A percentile compares a stretch with the other conserved stretches of the same genome.
These are phyloP conservation scores for Disparrhopalites patrizii DNA, from an alignment of 2,888 invertebrate species.

Conservation along the genomic window DNA sequence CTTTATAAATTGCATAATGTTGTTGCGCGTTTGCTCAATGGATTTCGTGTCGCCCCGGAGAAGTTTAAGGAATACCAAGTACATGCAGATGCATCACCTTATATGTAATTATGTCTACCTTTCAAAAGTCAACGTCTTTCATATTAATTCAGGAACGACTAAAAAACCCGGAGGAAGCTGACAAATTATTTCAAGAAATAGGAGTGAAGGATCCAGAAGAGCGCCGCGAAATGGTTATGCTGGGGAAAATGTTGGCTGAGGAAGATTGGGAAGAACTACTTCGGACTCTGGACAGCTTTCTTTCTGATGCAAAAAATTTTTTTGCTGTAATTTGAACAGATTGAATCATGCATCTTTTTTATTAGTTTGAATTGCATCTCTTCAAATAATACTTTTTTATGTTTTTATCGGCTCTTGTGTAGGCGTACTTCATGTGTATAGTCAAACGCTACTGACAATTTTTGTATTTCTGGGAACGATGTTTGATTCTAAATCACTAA, in stretches of 20 bases:
- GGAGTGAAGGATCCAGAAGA: too few relatives aligned
- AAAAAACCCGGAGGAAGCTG: too few relatives aligned
- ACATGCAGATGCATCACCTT: not conserved
- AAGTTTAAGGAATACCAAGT: slow-evolving; percentile 18
- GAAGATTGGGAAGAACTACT: not conserved
- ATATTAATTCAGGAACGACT: too few relatives aligned
- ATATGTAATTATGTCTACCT: too few relatives aligned
- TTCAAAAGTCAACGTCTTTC: slow-evolving; percentile 33
- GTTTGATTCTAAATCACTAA: not conserved
- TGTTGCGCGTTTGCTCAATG: slow-evolving; percentile 20
- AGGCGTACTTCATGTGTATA: too few relatives aligned
- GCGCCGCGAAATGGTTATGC: not conserved
- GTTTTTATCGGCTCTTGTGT: too few relatives aligned
- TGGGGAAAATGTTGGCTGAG: not conserved
- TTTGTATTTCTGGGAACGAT: not conserved
- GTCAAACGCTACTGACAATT: too few relatives aligned
- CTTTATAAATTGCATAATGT: slow-evolving; percentile 13
- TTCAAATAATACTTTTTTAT: too few relatives aligned
- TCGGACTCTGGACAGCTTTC: not conserved
- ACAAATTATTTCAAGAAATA: too few relatives aligned
- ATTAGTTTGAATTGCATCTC: too few relatives aligned
- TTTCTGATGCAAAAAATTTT: not conserved
- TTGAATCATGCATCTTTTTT: too few relatives aligned
- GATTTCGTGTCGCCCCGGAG: slow-evolving; percentile 28
- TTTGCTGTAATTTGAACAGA: too few relatives aligned